Conservation (phyloP, 2,797 vertebrate genomes). For the Meda fulgida region DNA sequence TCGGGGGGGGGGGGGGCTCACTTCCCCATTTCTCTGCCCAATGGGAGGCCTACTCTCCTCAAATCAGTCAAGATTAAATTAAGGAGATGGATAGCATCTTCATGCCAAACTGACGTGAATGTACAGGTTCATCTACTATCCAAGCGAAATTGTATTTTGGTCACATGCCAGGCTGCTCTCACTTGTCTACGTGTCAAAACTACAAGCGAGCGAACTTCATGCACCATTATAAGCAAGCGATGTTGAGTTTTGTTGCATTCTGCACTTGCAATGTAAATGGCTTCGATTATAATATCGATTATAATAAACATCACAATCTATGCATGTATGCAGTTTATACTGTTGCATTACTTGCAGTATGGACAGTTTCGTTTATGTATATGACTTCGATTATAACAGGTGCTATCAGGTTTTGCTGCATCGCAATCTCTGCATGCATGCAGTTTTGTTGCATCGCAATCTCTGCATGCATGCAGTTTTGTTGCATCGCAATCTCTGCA, state of each 20-base stretch:
- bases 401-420: background rate
- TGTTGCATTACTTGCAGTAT: background rate
- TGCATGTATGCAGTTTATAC: background rate
- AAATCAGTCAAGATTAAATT: slow-evolving; percentile 43
- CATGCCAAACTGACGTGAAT: slow-evolving; percentile 26
- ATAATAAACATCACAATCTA: no score
- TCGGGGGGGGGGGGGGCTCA: background rate
- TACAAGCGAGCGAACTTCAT: background rate
- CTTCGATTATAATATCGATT: background rate
- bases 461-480: background rate
- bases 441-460: background rate
- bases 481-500: background rate
- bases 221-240: background rate
- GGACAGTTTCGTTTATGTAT: background rate
- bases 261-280: background rate
- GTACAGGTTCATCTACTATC: slow-evolving; percentile 28
- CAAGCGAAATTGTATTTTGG: slow-evolving; percentile 29
- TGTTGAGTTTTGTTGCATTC: background rate
- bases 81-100: slow-evolving; percentile 45
- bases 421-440: background rate
- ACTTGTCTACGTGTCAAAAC: background rate
- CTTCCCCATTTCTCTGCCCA: slow-evolving; percentile 29
- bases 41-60: background rate
- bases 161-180: slow-evolving; percentile 12
- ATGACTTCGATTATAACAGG: background rate